Evolutionary conservation across 2,888 invertebrate genomes (phyloP).

Genomic region (Netelia inedita): DNA sequence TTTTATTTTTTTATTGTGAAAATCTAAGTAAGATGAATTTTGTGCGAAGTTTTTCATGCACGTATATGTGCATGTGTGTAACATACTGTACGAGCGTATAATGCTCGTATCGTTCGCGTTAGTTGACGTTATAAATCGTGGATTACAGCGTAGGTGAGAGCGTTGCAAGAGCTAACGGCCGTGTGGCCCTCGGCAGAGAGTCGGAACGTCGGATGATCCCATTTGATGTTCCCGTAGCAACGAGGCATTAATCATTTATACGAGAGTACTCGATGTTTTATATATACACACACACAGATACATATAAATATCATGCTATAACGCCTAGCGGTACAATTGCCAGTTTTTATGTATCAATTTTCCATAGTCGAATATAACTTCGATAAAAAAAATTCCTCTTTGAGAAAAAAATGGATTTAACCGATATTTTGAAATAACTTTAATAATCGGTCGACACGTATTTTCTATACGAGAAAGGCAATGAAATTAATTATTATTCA

Average conservation of each 20-base stretch:
- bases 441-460: no score
- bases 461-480: no score
- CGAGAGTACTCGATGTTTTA: neutral
- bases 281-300: neutral
- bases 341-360: no score
- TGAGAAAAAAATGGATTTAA: no score
- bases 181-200: conserved; percentile 37
- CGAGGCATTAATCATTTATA: conserved; percentile 41
- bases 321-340: no score
- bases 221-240: conserved; percentile 41
- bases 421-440: no score
- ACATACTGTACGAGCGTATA: conserved; percentile 56
- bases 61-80: no score
- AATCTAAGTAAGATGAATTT: neutral
- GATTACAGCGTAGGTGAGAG: conserved; percentile 77
- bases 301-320: neutral
- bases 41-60: neutral
- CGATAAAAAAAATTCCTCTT: neutral
- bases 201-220: conserved; percentile 57
- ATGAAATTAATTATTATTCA: no score
- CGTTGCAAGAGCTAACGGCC: conserved; percentile 57
- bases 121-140: conserved; percentile 77
- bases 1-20: neutral
- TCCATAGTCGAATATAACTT: neutral
- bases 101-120: conserved; percentile 64